Percentiles rank a stretch among this genome's conserved stretches.
Evolutionary conservation across 2,888 invertebrate species (phyloP).

Genomic region (Liodrosophila aerea): DNA sequence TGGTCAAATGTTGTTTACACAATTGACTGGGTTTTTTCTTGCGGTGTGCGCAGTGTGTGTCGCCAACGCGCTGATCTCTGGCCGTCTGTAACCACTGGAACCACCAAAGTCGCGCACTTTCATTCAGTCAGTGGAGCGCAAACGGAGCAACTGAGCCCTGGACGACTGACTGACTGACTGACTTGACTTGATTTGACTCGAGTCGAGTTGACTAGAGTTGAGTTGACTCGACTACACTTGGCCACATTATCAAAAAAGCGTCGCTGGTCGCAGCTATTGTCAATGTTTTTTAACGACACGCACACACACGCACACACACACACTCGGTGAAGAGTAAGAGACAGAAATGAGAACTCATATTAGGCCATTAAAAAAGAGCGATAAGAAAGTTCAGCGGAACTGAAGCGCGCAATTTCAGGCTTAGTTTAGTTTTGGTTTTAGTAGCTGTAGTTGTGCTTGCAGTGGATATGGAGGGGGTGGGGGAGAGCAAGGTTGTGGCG

Average conservation of each 20-base stretch:
- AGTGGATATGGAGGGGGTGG: neutral
- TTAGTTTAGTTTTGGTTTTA: constrained; percentile 63
- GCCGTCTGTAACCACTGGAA: constrained; percentile 55
- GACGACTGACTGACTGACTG: constrained; percentile 31
- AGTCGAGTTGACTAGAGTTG: neutral
- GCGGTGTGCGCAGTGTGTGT: constrained; percentile 31
- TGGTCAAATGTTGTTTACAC: no score
- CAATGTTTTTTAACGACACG: constrained; percentile 54
- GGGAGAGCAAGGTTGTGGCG: constrained; percentile 3
- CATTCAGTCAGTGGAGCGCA: constrained; percentile 75
- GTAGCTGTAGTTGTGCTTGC: constrained; percentile 13
- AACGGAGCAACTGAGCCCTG: constrained; percentile 46
- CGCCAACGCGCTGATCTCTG: constrained; percentile 52
- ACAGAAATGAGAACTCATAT: constrained; percentile 61
- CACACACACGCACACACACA: constrained; percentile 16
- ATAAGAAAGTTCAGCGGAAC: constrained; percentile 78
- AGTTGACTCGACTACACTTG: constrained; percentile 31
- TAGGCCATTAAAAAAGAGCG: constrained; percentile 77
- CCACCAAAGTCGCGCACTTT: constrained; percentile 49
- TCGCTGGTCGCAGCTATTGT: constrained; percentile 67
- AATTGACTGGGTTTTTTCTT: neutral
- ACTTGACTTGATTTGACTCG: neutral
- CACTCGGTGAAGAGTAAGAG: neutral
- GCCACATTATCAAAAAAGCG: constrained; percentile 60
- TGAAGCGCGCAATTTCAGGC: constrained; percentile 76